These are phyloP conservation scores for Epinotia demarniana DNA, from an alignment of 2,888 invertebrate genomes.

Conservation along the genomic window DNA sequence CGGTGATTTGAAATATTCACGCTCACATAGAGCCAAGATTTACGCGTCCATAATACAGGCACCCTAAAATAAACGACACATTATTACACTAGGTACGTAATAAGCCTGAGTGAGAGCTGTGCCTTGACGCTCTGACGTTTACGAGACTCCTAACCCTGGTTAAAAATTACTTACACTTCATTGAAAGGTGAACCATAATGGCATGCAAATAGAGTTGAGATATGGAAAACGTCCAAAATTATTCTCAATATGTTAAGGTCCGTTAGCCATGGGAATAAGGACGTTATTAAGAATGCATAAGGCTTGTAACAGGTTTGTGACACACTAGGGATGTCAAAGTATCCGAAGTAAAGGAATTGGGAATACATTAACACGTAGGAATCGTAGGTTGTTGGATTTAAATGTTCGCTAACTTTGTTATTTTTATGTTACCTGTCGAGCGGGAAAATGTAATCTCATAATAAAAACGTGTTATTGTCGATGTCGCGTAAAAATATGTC, in stretches of 20 bases:
- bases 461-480: background rate
- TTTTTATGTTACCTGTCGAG: background rate
- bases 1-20: background rate
- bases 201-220: background rate
- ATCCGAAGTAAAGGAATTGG: constrained; percentile 5
- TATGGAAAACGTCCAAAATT: background rate
- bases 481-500: no score
- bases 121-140: constrained; percentile 20
- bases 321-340: background rate
- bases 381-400: background rate
- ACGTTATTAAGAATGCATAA: background rate
- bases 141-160: constrained; percentile 9
- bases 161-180: constrained; percentile 10
- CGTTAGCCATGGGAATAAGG: background rate
- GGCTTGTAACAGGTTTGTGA: background rate
- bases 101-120: constrained; percentile 5
- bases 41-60: constrained; percentile 5
- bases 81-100: constrained; percentile 23
- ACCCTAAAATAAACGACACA: constrained; percentile 5
- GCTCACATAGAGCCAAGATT: background rate
- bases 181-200: background rate
- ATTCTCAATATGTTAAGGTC: background rate
- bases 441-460: background rate
- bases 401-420: constrained; percentile 3
- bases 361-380: constrained; percentile 14